Percentiles rank a stretch among this genome's conserved stretches.
Conservation (phyloP, 2,888 invertebrate genomes). For the Quadriops clusia region DNA sequence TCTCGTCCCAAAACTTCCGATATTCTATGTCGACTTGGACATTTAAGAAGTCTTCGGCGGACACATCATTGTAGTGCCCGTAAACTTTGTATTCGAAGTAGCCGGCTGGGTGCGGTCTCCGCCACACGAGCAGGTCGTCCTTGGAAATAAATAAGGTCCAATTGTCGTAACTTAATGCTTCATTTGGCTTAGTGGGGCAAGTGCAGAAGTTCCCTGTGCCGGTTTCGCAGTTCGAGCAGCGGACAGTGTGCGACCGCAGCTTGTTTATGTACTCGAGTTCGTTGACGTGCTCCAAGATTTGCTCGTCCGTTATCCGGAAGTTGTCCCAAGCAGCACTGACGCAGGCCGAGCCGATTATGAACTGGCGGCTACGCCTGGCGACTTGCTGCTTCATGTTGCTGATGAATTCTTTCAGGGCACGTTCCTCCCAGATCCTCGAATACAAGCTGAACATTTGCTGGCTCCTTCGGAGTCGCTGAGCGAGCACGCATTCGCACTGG, state of each 20-base stretch:
- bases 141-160: conserved; percentile 75
- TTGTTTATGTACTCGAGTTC: conserved; percentile 47
- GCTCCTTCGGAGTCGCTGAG: conserved; percentile 49
- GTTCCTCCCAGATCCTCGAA: conserved; percentile 50
- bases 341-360: conserved; percentile 44
- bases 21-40: conserved; percentile 73
- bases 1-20: conserved; percentile 67
- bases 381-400: conserved; percentile 35
- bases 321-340: conserved; percentile 47
- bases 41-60: conserved; percentile 66
- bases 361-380: conserved; percentile 40
- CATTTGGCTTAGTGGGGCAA: conserved; percentile 26
- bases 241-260: conserved; percentile 42
- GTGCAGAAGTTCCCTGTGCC: conserved; percentile 39
- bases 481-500: conserved; percentile 45
- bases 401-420: conserved; percentile 43
- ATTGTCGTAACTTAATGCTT: conserved; percentile 35
- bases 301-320: conserved; percentile 44
- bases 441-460: conserved; percentile 53
- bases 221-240: conserved; percentile 31
- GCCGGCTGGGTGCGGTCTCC: conserved; percentile 54
- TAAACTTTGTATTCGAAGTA: conserved; percentile 79
- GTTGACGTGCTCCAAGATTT: conserved; percentile 42
- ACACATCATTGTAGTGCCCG: conserved; percentile 67
- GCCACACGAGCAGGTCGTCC: conserved; percentile 71